phyloP scores from a whole-genome alignment of 2,888 invertebrate genomes.

The Gisinianus flammeolus region DNA sequence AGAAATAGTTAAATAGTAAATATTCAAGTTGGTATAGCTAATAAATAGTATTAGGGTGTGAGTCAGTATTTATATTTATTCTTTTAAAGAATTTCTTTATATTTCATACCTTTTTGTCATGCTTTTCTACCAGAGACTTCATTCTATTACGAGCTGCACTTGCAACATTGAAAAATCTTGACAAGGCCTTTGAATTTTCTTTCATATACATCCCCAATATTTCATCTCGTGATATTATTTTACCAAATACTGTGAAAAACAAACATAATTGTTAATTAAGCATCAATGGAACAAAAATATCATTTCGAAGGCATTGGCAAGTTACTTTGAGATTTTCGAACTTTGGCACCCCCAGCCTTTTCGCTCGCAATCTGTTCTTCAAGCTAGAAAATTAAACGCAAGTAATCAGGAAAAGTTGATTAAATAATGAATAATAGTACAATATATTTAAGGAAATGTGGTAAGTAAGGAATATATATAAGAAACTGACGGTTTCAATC shows the following conservation, averaged over 20 bases:
- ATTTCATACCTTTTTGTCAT: conserved; percentile 1
- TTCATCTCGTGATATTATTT: conserved; percentile 10
- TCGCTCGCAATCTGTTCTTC: conserved; percentile 9
- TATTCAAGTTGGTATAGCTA: background rate
- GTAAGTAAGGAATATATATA: no score
- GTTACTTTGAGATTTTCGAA: background rate
- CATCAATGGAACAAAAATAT: no score
- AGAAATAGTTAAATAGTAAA: background rate
- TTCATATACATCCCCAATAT: background rate
- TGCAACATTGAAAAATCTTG: conserved; percentile 7
- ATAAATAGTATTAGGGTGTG: background rate
- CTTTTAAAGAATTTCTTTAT: background rate
- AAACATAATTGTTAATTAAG: no score
- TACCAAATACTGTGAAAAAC: no score
- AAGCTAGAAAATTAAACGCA: conserved; percentile 6
- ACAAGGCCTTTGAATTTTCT: conserved; percentile 2
- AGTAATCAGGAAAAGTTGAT: no score
- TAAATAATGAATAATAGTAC: no score
- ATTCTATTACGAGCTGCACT: conserved; percentile 16
- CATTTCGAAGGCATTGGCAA: no score
- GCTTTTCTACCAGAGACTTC: conserved; percentile 8
- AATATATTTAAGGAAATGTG: no score
- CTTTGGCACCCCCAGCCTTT: background rate
- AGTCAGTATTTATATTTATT: background rate
- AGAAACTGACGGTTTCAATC: background rate